Evolutionary conservation across 2,797 vertebrate species (phyloP).

Genomic region (Columba guinea): DNA sequence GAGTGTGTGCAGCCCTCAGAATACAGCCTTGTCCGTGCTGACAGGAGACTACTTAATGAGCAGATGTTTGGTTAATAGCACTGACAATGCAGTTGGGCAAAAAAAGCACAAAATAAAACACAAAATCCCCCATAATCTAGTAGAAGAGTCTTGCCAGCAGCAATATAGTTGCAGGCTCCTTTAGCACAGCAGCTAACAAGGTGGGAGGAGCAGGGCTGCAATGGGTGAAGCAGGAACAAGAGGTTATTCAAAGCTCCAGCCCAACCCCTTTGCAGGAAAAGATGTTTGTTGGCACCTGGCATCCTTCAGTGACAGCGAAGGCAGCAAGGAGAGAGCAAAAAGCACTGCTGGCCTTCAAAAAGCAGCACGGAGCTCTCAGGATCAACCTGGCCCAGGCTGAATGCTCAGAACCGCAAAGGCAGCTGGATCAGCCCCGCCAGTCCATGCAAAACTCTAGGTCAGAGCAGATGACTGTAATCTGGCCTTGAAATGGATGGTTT

Average conservation of each 20-base stretch:
- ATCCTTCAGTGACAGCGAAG: background rate
- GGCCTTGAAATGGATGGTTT: background rate
- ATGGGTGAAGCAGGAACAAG: background rate
- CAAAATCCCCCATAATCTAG: background rate
- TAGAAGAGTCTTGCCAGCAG: background rate
- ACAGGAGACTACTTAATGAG: background rate
- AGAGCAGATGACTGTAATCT: background rate
- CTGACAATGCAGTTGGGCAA: accelerated
- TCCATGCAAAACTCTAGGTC: background rate
- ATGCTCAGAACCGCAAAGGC: background rate
- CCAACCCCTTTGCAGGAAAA: background rate
- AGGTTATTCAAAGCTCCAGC: background rate
- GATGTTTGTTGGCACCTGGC: background rate
- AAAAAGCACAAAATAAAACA: background rate
- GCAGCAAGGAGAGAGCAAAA: background rate
- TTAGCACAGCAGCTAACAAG: background rate
- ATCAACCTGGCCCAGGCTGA: background rate
- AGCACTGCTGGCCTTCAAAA: background rate
- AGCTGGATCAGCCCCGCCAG: background rate
- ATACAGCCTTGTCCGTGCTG: background rate
- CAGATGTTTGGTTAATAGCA: background rate
- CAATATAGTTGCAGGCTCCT: background rate
- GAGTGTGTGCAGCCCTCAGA: background rate
- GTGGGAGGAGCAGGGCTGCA: background rate
- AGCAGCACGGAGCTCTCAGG: background rate